These are phyloP conservation scores for Polydrusus pterygomalis DNA, from an alignment of 2,888 invertebrate genomes.

Conservation along the genomic window DNA sequence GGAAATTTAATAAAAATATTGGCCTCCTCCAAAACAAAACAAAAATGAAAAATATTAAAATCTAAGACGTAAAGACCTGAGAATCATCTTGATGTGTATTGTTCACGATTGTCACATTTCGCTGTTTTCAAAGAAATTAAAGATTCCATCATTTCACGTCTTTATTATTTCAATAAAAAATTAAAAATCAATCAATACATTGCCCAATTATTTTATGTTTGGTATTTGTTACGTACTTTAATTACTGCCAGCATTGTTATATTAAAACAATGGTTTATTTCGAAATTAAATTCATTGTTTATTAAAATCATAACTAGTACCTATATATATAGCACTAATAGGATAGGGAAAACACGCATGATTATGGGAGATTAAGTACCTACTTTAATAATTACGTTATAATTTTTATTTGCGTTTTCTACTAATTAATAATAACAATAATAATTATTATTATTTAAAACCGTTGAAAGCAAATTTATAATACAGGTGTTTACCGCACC, in stretches of 20 bases:
- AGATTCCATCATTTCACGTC: too few species aligned
- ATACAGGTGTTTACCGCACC: too few species aligned
- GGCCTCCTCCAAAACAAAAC: too few species aligned
- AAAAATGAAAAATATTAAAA: too few species aligned
- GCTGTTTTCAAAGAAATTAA: too few species aligned
- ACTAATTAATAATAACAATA: not conserved
- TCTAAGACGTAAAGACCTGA: too few species aligned
- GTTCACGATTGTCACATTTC: too few species aligned
- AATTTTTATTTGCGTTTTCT: slow-evolving; percentile 7
- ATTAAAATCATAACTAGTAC: not conserved
- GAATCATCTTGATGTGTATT: too few species aligned
- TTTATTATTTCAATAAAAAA: not conserved
- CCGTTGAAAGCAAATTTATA: not conserved
- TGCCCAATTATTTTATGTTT: not conserved
- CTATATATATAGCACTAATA: not conserved
- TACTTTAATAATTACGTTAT: not conserved
- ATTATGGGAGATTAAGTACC: slow-evolving; percentile 3
- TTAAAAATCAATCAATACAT: not conserved
- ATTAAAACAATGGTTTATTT: slow-evolving; percentile 9
- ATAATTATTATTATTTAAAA: too few species aligned
- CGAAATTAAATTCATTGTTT: slow-evolving; percentile 1
- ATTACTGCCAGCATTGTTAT: not conserved
- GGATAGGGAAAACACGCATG: not conserved
- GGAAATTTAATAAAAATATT: too few species aligned
- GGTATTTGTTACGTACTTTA: not conserved